A percentile compares a stretch with the other conserved stretches of the same genome.
These are phyloP conservation scores for Plecturocebus donacophilus DNA, from an alignment of 2,113 vertebrate genomes.

Conservation along the genomic window DNA sequence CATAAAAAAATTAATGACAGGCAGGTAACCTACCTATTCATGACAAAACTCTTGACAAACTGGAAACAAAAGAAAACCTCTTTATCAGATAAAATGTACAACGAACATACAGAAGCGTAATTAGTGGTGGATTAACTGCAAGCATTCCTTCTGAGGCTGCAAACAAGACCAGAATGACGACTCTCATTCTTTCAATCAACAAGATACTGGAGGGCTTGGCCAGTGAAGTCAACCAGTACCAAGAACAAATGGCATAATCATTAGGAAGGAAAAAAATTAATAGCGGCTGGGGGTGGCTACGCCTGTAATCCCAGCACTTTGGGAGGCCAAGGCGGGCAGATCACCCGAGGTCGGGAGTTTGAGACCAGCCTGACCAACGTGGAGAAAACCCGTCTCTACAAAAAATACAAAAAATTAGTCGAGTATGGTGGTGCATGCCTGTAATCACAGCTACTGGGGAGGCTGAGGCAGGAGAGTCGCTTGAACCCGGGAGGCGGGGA, in stretches of 20 bases:
- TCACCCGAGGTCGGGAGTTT: no score
- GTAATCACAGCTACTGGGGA: no score
- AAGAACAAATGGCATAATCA: neutral
- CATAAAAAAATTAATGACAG: no score
- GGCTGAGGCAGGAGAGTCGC: no score
- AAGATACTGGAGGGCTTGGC: neutral
- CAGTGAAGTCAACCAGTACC: neutral
- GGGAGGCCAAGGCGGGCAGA: no score
- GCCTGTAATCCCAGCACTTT: no score
- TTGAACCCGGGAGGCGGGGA: no score
- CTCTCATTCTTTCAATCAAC: neutral
- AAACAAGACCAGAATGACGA: neutral
- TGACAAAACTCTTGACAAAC: neutral
- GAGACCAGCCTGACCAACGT: no score
- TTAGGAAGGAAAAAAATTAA: neutral
- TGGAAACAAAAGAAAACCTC: neutral
- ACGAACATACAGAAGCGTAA: neutral
- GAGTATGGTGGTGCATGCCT: no score
- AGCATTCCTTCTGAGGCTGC: neutral
- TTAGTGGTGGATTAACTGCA: neutral
- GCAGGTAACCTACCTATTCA: neutral
- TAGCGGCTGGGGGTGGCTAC: no score
- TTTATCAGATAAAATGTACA: neutral
- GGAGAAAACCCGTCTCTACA: no score
- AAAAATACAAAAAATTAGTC: no score